Percentiles rank a stretch among this genome's conserved stretches.
Conservation (phyloP, 2,797 vertebrate species). For the Leontopithecus rosalia region DNA sequence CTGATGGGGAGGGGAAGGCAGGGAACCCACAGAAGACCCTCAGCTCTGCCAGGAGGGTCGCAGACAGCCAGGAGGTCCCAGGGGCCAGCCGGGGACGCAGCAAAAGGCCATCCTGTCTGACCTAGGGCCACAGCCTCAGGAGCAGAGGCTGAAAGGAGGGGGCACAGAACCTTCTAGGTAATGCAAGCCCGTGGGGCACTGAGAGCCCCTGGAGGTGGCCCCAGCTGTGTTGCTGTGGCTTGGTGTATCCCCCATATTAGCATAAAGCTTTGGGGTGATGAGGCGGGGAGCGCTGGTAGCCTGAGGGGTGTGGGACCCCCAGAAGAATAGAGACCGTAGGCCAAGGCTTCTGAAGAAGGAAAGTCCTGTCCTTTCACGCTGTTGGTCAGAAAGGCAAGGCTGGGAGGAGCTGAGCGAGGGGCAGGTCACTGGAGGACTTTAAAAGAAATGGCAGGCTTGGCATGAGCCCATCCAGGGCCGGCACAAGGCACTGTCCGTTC, state of each 20-base stretch:
- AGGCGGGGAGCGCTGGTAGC: not conserved
- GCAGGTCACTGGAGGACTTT: accelerated
- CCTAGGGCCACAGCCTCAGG: not conserved
- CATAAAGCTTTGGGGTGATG: not conserved
- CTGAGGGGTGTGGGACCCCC: not conserved
- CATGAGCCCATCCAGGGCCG: accelerated
- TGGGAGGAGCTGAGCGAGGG: not conserved
- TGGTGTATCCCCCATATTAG: accelerated
- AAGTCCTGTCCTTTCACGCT: not conserved
- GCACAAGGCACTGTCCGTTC: accelerated
- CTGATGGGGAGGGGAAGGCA: not conserved
- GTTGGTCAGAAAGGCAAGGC: too few relatives aligned
- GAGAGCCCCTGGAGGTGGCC: accelerated
- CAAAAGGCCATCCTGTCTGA: not conserved
- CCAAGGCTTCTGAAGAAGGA: not conserved
- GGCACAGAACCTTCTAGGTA: not conserved
- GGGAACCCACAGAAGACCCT: not conserved
- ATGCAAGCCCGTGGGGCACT: not conserved
- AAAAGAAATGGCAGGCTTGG: not conserved
- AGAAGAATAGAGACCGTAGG: not conserved
- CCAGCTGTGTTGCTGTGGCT: accelerated
- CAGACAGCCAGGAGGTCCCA: not conserved
- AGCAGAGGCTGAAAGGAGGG: not conserved
- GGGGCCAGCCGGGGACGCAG: too few relatives aligned
- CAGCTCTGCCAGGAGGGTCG: not conserved